Percentiles rank a stretch among this genome's conserved stretches.
Evolutionary conservation across 2,888 invertebrate species (phyloP).

Genomic region (Drosophila borborema): DNA sequence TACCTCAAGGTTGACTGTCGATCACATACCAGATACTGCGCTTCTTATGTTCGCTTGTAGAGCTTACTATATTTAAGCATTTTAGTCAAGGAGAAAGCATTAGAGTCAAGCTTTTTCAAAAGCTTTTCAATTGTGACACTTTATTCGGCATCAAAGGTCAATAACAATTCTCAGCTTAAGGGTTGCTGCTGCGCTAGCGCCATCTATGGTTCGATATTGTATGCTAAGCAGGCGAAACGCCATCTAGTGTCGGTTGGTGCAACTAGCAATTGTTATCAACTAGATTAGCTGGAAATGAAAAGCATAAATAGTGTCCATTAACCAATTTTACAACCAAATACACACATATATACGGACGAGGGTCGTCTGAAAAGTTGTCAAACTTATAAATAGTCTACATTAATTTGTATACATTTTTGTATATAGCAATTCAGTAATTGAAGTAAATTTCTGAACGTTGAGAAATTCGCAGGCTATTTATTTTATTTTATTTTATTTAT

Average conservation of each 20-base stretch:
- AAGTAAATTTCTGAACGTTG: too few species aligned
- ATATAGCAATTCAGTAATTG: too few species aligned
- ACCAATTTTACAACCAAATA: not conserved
- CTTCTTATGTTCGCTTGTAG: not conserved
- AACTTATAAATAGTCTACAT: not conserved
- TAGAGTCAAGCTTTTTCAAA: not conserved
- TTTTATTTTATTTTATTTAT: too few species aligned
- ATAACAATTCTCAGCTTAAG: not conserved
- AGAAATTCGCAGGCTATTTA: too few species aligned
- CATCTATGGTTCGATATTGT: slow-evolving; percentile 10
- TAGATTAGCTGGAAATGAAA: not conserved
- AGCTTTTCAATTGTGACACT: slow-evolving; percentile 1
- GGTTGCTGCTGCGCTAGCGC: not conserved
- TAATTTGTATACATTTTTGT: not conserved
- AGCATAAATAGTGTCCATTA: not conserved
- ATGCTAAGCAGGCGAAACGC: not conserved
- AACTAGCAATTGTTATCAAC: not conserved
- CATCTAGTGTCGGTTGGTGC: not conserved
- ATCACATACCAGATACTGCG: not conserved
- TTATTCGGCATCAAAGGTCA: not conserved
- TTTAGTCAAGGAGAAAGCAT: not conserved
- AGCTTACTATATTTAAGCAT: not conserved
- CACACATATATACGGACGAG: not conserved
- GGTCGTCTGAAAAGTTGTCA: not conserved
- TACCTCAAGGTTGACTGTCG: not conserved